Conservation (phyloP, 2,888 invertebrate species). For the Epinotia bilunana region DNA sequence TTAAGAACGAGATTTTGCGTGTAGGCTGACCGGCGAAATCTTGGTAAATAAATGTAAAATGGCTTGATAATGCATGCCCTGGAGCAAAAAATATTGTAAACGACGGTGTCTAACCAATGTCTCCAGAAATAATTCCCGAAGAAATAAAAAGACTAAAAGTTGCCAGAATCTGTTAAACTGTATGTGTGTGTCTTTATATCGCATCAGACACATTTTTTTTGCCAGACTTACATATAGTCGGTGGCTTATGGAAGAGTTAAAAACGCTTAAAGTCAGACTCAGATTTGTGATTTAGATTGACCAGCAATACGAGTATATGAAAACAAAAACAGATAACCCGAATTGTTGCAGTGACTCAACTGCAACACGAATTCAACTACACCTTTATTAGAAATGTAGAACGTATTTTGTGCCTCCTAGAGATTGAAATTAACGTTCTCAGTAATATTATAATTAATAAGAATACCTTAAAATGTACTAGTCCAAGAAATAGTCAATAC, state of each 20-base stretch:
- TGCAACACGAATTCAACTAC: neutral
- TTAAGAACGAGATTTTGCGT: neutral
- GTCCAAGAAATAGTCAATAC: constrained; percentile 23
- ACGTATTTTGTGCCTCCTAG: neutral
- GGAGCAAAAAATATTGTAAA: no score
- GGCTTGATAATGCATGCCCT: no score
- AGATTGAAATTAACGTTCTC: neutral
- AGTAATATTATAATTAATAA: neutral
- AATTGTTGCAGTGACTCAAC: no score
- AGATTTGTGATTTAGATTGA: neutral
- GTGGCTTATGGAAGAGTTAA: neutral
- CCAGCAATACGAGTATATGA: neutral
- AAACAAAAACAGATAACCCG: neutral
- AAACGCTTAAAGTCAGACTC: neutral
- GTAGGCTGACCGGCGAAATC: no score
- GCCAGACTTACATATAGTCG: neutral
- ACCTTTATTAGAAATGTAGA: constrained; percentile 8
- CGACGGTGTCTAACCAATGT: no score
- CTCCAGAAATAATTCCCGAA: neutral
- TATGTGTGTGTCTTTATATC: neutral
- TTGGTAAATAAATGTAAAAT: neutral
- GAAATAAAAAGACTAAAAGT: neutral
- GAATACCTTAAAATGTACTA: constrained; percentile 5
- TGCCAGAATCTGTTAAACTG: neutral
- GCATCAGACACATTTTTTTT: neutral